Evolutionary conservation across 2,797 vertebrate species (phyloP).

Genomic region (Pampus argenteus): DNA sequence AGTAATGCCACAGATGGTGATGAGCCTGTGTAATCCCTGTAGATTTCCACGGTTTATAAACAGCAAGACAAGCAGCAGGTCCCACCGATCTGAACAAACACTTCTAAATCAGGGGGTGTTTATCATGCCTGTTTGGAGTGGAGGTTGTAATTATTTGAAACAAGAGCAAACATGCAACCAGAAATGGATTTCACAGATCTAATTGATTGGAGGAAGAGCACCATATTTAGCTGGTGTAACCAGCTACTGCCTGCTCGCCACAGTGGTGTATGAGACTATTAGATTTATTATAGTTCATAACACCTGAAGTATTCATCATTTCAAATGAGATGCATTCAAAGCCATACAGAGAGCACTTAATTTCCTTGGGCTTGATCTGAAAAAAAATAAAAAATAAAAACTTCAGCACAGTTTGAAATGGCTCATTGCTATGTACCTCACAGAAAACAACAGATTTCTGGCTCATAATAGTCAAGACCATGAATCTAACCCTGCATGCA

Average conservation of each 20-base stretch:
- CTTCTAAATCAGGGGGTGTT: constrained; percentile 82
- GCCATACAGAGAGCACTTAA: constrained; percentile 40
- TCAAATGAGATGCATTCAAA: constrained; percentile 55
- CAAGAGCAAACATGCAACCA: constrained; percentile 86
- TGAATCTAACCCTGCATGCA: constrained; percentile 49
- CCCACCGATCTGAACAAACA: constrained; percentile 80
- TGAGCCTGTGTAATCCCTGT: constrained; percentile 80
- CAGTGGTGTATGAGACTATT: constrained; percentile 61
- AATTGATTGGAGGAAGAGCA: constrained; percentile 82
- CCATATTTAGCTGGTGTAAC: constrained; percentile 67
- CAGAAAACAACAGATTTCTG: constrained; percentile 65
- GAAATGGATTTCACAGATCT: constrained; percentile 86
- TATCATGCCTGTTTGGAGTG: constrained; percentile 79
- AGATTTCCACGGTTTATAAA: constrained; percentile 83
- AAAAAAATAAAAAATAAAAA: no score
- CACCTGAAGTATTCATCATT: constrained; percentile 70
- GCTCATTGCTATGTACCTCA: constrained; percentile 60
- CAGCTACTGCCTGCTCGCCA: constrained; percentile 10
- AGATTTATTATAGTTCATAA: constrained; percentile 72
- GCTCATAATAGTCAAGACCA: constrained; percentile 54
- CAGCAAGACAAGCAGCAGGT: constrained; percentile 82
- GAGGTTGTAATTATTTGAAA: constrained; percentile 86
- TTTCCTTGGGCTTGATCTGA: constrained; percentile 54
- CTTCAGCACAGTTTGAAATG: constrained; percentile 67
- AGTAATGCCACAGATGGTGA: constrained; percentile 85